Evolutionary conservation across 2,797 vertebrate species (phyloP).

Genomic region (Rachycentron canadum): DNA sequence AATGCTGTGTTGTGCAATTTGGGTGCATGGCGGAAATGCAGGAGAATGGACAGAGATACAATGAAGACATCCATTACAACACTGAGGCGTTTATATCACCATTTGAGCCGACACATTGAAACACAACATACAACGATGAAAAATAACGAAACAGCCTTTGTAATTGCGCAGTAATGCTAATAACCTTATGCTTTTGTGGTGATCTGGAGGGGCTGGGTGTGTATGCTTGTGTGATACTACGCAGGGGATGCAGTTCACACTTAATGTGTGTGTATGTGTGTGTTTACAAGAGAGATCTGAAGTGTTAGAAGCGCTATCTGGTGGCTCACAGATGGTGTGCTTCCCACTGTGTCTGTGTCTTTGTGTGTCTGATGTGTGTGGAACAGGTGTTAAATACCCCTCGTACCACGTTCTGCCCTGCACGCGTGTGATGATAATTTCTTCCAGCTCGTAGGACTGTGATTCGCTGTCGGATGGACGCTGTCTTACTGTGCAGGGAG

Average conservation of each 20-base stretch:
- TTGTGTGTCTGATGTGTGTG: constrained; percentile 25
- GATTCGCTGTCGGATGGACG: background rate
- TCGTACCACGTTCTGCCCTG: constrained; percentile 15
- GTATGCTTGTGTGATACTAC: constrained; percentile 19
- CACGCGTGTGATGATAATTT: constrained; percentile 44
- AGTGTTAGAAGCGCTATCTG: constrained; percentile 56
- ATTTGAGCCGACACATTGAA: constrained; percentile 2
- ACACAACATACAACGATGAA: no score
- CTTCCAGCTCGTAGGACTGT: constrained; percentile 20
- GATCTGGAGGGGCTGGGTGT: constrained; percentile 17
- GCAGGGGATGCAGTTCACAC: constrained; percentile 15
- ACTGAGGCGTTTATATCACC: background rate
- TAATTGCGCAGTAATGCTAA: constrained; percentile 25
- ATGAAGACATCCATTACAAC: background rate
- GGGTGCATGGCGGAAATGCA: background rate
- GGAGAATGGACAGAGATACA: no score
- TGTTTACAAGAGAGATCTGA: constrained; percentile 40
- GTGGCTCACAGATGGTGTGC: constrained; percentile 39
- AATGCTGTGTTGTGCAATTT: background rate
- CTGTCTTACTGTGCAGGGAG: constrained; percentile 7
- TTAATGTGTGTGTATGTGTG: constrained; percentile 15
- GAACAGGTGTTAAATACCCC: constrained; percentile 42
- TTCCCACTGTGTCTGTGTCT: constrained; percentile 42
- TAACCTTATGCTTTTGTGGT: constrained; percentile 57
- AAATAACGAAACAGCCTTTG: background rate